These are phyloP conservation scores for Oxystoma pomonae DNA, from an alignment of 2,888 invertebrate genomes.

Conservation along the genomic window DNA sequence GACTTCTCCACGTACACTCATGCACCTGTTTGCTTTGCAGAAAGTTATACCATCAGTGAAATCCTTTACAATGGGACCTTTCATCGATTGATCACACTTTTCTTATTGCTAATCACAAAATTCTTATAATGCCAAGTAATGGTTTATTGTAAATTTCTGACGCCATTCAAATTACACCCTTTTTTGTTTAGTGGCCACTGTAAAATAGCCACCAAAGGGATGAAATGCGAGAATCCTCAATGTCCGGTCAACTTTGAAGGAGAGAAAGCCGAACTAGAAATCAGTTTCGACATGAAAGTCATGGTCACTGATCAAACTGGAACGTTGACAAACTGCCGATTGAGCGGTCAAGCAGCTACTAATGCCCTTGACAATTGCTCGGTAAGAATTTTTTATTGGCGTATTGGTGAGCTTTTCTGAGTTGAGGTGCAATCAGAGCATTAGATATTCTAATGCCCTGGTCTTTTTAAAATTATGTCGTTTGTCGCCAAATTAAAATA, in stretches of 20 bases:
- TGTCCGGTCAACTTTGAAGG: slow-evolving; percentile 41
- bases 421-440: neutral
- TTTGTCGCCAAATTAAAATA: too few species aligned
- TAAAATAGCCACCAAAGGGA: slow-evolving; percentile 30
- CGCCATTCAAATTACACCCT: too few species aligned
- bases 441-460: neutral
- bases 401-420: too few species aligned
- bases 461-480: neutral
- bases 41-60: too few species aligned
- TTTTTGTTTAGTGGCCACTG: slow-evolving; percentile 39
- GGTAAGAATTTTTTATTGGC: slow-evolving; percentile 46
- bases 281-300: slow-evolving; percentile 57
- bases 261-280: slow-evolving; percentile 40
- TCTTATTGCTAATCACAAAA: too few species aligned
- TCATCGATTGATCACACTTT: too few species aligned
- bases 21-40: too few species aligned
- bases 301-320: slow-evolving; percentile 68
- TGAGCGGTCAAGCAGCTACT: slow-evolving; percentile 58
- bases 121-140: too few species aligned
- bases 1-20: too few species aligned
- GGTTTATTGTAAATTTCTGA: too few species aligned
- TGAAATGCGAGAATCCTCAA: slow-evolving; percentile 42
- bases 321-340: slow-evolving; percentile 54
- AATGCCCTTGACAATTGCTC: slow-evolving; percentile 53
- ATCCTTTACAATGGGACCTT: too few species aligned